A percentile compares a stretch with the other conserved stretches of the same genome.
phyloP scores from a whole-genome alignment of 2,797 vertebrate genomes.

The Spondyliosoma cantharus region DNA sequence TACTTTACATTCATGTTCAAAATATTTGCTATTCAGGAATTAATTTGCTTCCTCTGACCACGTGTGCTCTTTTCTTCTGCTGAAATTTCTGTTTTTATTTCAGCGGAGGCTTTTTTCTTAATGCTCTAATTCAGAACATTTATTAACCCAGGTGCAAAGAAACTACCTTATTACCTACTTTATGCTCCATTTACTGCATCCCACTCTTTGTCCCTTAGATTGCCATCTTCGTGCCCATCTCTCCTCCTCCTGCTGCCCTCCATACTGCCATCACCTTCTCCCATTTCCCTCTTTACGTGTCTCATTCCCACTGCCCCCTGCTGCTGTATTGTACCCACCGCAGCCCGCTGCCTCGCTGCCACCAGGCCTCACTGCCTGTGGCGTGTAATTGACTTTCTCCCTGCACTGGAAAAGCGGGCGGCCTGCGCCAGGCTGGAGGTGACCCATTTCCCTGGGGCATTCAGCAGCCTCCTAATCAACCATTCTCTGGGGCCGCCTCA shows the following conservation, averaged over 20 bases:
- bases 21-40: background rate
- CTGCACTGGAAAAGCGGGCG: constrained; percentile 75
- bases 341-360: constrained; percentile 70
- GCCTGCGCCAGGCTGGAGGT: constrained; percentile 82
- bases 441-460: constrained; percentile 87
- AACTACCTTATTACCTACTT: background rate
- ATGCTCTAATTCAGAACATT: background rate
- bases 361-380: constrained; percentile 80
- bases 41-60: background rate
- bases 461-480: constrained; percentile 83
- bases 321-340: constrained; percentile 72
- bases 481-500: constrained; percentile 81
- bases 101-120: background rate
- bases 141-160: constrained; percentile 13
- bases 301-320: constrained; percentile 63
- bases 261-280: constrained; percentile 57
- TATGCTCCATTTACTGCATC: constrained; percentile 14
- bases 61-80: background rate
- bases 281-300: constrained; percentile 42
- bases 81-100: no score
- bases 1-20: no score
- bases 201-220: constrained; percentile 28
- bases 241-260: constrained; percentile 33
- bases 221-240: constrained; percentile 39
- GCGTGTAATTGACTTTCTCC: constrained; percentile 85